Conservation (phyloP, 2,797 vertebrate species). For the Thamnophis elegans region DNA sequence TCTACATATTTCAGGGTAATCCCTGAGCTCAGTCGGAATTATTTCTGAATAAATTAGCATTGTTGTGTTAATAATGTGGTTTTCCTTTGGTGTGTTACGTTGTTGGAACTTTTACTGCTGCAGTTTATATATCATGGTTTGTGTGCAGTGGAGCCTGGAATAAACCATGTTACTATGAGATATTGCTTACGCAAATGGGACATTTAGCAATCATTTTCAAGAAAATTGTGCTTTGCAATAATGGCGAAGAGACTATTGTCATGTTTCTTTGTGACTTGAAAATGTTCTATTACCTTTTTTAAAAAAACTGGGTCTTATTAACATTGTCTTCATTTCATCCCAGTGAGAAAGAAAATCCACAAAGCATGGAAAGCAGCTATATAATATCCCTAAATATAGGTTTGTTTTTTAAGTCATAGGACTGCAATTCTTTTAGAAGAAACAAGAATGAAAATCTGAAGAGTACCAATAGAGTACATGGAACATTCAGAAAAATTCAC, state of each 20-base stretch:
- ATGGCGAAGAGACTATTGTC: neutral
- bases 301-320: neutral
- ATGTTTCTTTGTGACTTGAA: neutral
- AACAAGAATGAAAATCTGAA: conserved; percentile 13
- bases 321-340: neutral
- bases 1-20: neutral
- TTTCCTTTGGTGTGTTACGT: neutral
- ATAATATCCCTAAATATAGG: neutral
- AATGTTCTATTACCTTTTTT: no score
- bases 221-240: neutral
- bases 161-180: neutral
- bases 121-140: neutral
- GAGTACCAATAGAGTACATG: neutral
- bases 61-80: neutral
- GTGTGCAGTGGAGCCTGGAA: neutral
- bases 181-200: neutral
- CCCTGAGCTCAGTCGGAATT: neutral
- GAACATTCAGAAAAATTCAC: neutral
- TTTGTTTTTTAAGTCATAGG: neutral
- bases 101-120: neutral
- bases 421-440: neutral
- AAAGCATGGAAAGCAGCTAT: neutral
- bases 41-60: neutral
- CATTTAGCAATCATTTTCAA: neutral
- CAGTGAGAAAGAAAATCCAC: neutral